Base-by-base conservation (phyloP, 2,888 invertebrate genomes). In the Noctua janthina region DNA sequence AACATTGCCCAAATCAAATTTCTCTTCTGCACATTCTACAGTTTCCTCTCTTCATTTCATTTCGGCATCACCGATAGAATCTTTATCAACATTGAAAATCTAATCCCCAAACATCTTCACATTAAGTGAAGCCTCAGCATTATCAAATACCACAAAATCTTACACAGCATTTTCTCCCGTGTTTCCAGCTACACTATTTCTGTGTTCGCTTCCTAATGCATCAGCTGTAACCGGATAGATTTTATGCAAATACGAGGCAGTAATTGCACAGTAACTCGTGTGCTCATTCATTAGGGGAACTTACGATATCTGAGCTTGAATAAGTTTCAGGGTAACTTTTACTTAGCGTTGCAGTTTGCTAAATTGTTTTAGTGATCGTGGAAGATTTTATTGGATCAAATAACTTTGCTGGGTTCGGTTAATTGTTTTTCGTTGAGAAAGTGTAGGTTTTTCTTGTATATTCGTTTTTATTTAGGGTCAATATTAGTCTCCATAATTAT, bases 181-280 rank as follows among this genome's bases (percentile, higher is more conserved):
- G 64, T 80, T 81, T 90, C 91, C 84, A 83, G 86, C 82, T 81
- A 80, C 82, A 59, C 76, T 89, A 86, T 80, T 79, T 91, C 90
- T 64, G 67, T 81, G 84, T 87, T 71, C 76, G 82, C 82, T 86
- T 84, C 85, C 86, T 87, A 90, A 91, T 89, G 90, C 90, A 91
- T 91, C 90, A 88, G 88, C 86, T 79, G 80, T 79, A 84, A 82
- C 82, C 82, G 85, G 90, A 91, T 93, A 91, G 91, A 92, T 91
- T 92, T 93, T 92, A 94, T 94, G 94, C 93, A 94, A 93, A 94
- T 92, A 91, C 82, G 82, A 83, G 49, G 73, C 89, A 87, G 92
- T 94, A 94, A 94, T 94, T 94, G 93, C 93, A 88, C 90, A 88
- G 92, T 93, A 92, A 94, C 90, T 94, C 90, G 89, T 91, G 90